Conservation (phyloP, 2,888 invertebrate species). For the Arge pagana region DNA sequence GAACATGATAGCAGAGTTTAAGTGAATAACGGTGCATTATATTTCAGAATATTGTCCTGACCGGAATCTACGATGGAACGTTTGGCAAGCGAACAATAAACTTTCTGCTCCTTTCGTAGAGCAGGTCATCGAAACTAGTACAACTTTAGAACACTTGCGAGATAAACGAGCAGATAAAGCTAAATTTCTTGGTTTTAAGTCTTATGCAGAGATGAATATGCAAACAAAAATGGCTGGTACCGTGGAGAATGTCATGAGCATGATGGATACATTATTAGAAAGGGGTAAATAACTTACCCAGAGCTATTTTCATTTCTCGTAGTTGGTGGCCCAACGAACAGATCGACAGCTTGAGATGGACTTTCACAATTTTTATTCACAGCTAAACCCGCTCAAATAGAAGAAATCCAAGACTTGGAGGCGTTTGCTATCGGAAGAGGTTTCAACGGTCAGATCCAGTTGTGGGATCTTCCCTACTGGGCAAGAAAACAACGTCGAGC, state of each 20-base stretch:
- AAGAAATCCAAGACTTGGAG: constrained; percentile 73
- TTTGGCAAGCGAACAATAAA: constrained; percentile 80
- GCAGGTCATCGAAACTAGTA: constrained; percentile 70
- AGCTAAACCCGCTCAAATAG: constrained; percentile 76
- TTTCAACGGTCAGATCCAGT: constrained; percentile 68
- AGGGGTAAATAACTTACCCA: constrained; percentile 58
- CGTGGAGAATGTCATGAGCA: constrained; percentile 73
- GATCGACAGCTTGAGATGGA: constrained; percentile 13
- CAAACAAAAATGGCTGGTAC: constrained; percentile 91
- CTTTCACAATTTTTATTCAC: constrained; percentile 26
- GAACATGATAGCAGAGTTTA: background rate
- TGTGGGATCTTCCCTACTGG: constrained; percentile 91
- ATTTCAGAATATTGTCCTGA: constrained; percentile 77
- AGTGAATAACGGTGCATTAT: background rate
- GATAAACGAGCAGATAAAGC: constrained; percentile 72
- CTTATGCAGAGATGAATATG: constrained; percentile 86
- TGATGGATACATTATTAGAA: constrained; percentile 69
- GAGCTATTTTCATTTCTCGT: too few species aligned
- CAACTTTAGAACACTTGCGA: constrained; percentile 79
- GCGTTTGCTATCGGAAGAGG: constrained; percentile 71
- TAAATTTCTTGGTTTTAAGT: constrained; percentile 75
- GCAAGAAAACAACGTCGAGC: constrained; percentile 73
- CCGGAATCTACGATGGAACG: constrained; percentile 76
- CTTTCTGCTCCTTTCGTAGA: constrained; percentile 72
- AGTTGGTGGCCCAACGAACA: too few species aligned